Percentiles rank a stretch among this genome's conserved stretches.
Evolutionary conservation across 64 coral and sea anemone genomes (phyloP).

Genomic region (Orbicella faveolata): DNA sequence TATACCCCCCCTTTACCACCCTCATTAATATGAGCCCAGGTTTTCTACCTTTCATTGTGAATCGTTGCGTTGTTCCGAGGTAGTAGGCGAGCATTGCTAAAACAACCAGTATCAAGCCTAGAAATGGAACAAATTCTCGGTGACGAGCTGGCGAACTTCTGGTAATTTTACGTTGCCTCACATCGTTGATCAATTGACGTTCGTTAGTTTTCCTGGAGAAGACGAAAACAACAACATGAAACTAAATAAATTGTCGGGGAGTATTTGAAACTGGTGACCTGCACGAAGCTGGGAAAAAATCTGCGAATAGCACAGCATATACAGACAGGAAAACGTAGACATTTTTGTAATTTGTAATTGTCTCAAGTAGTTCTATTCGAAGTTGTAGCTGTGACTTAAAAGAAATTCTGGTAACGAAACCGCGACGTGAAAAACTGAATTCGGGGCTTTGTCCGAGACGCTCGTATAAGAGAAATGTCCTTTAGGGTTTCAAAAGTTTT

Average conservation of each 20-base stretch:
- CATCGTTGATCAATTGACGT: not conserved
- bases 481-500: too few relatives aligned
- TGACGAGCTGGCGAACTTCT: not conserved
- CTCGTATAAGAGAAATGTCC: too few relatives aligned
- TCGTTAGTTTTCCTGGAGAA: not conserved
- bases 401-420: too few relatives aligned
- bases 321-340: too few relatives aligned
- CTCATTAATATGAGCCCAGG: too few relatives aligned
- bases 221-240: not conserved
- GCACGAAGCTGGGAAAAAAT: not conserved
- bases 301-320: too few relatives aligned
- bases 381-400: too few relatives aligned
- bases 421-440: too few relatives aligned
- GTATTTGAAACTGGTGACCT: not conserved
- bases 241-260: not conserved
- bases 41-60: not conserved
- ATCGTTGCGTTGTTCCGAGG: slow-evolving; percentile 14
- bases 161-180: not conserved
- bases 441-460: too few relatives aligned
- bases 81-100: slow-evolving; percentile 3
- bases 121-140: slow-evolving; percentile 17
- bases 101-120: not conserved
- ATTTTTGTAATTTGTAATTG: too few relatives aligned
- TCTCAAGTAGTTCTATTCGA: too few relatives aligned
- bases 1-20: too few relatives aligned